Evolutionary conservation across 37 sponge, comb jelly and placozoan species (phyloP).

Genomic region (Halichondria panicea): DNA sequence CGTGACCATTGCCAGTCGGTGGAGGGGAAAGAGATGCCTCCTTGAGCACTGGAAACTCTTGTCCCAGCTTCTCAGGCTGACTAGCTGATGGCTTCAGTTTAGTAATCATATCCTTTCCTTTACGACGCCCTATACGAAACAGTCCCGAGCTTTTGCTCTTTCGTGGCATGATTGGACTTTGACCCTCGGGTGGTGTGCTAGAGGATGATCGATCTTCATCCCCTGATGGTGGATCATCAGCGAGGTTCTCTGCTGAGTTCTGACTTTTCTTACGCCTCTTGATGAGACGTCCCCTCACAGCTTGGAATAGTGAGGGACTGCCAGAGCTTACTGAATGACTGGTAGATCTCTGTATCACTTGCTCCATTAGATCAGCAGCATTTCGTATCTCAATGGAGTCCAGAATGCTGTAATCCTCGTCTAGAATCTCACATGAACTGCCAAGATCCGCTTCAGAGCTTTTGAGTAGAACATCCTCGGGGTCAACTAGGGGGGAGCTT

Average conservation of each 20-base stretch:
- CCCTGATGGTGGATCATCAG: background rate
- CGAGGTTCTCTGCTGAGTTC: constrained; percentile 7
- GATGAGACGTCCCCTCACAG: background rate
- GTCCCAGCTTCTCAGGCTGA: no score
- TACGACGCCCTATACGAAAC: background rate
- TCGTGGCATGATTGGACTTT: constrained; percentile 4
- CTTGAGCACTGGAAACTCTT: no score
- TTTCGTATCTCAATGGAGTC: background rate
- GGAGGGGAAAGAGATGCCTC: constrained; percentile 14
- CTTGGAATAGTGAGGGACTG: background rate
- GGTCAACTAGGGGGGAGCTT: background rate
- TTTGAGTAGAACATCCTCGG: background rate
- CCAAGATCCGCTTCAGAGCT: no score
- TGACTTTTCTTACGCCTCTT: background rate
- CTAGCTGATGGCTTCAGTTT: background rate
- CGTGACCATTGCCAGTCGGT: background rate
- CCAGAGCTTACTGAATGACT: background rate
- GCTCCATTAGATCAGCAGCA: background rate
- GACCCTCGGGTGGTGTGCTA: background rate
- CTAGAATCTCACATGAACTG: background rate
- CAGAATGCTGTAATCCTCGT: background rate
- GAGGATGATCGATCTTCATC: background rate
- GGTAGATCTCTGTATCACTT: no score
- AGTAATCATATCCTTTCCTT: background rate
- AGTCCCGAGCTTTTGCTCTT: background rate